Conservation (phyloP, 2,888 invertebrate genomes). For the Perizoma affinitatum region DNA sequence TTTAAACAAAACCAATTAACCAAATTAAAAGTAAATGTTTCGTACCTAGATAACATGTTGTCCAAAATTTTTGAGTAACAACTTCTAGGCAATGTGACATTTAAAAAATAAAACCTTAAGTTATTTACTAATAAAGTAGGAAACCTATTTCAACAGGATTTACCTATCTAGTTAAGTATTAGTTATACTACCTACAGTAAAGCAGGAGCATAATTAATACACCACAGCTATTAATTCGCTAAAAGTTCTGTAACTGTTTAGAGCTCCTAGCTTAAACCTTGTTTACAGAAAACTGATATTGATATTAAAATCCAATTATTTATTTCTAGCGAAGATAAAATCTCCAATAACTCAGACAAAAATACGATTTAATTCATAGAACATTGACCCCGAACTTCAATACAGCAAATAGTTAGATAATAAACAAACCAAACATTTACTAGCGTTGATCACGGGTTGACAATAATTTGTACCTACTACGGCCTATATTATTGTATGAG, state of each 20-base stretch:
- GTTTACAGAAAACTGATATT: neutral
- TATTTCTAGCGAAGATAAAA: conserved; percentile 26
- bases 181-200: no score
- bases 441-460: conserved; percentile 14
- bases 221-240: no score
- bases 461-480: neutral
- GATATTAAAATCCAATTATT: conserved; percentile 25
- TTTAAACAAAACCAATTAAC: neutral
- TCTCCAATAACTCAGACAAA: conserved; percentile 22
- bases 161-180: no score
- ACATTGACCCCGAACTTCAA: conserved; percentile 35
- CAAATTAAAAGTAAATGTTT: neutral
- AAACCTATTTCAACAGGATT: no score
- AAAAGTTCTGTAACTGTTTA: no score
- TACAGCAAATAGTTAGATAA: conserved; percentile 17
- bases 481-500: conserved; percentile 2
- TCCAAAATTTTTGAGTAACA: no score
- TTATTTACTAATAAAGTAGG: no score
- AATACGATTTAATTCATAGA: conserved; percentile 27
- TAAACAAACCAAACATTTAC: conserved; percentile 11
- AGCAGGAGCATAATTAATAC: no score
- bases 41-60: no score
- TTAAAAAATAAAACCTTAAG: no score
- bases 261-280: no score
- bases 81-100: no score